phyloP scores from a whole-genome alignment of 2,888 invertebrate genomes.

The Graphium colonna region DNA sequence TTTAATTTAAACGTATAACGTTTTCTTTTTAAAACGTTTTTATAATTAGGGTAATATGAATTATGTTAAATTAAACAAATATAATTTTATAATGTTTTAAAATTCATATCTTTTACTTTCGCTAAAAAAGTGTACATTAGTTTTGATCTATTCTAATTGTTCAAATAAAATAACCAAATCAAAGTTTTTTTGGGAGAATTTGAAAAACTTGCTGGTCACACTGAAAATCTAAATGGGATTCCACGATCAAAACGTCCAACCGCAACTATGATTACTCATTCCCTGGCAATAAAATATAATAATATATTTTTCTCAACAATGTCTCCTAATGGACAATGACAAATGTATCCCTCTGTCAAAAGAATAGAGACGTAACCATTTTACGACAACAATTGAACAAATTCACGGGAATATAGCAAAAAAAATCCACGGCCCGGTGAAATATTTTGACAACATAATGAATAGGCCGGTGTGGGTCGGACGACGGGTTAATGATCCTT shows the following conservation, averaged over 20 bases:
- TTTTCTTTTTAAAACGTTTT: too few species aligned
- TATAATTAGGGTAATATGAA: too few species aligned
- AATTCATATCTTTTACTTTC: too few species aligned
- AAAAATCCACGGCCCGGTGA: constrained; percentile 53
- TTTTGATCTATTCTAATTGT: too few species aligned
- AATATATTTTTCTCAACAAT: constrained; percentile 67
- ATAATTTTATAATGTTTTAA: too few species aligned
- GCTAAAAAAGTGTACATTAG: too few species aligned
- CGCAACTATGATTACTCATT: constrained; percentile 31
- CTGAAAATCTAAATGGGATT: not conserved
- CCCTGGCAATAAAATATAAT: constrained; percentile 37
- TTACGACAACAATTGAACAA: constrained; percentile 59
- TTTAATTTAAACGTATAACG: too few species aligned
- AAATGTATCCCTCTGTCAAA: constrained; percentile 69
- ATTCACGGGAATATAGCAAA: constrained; percentile 62
- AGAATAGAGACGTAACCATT: constrained; percentile 72
- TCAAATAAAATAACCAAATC: too few species aligned
- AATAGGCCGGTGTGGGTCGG: constrained; percentile 56
- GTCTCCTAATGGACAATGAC: constrained; percentile 75
- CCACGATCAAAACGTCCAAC: not conserved
- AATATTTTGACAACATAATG: constrained; percentile 79
- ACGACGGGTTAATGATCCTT: constrained; percentile 64
- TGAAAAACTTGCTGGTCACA: too few species aligned
- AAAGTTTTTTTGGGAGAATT: too few species aligned
- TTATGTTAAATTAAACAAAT: too few species aligned